phyloP scores from a whole-genome alignment of 2,888 invertebrate genomes.

The Tetropium fuscum region DNA sequence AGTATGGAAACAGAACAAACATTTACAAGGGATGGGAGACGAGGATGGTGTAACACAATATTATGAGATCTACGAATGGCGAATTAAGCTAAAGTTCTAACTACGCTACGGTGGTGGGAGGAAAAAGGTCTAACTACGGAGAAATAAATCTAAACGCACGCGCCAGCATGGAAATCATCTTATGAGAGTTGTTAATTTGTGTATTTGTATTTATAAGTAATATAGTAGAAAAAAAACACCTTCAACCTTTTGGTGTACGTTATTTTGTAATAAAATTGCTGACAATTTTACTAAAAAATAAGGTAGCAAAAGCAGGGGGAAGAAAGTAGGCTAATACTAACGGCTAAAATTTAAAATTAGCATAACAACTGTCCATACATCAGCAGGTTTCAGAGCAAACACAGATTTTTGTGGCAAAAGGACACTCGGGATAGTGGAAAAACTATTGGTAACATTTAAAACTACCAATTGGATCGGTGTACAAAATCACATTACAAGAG shows the following conservation, averaged over 20 bases:
- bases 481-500: too few species aligned
- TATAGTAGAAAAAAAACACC: slow-evolving; percentile 56
- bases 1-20: neutral
- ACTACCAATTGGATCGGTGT: too few species aligned
- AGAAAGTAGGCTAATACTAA: too few species aligned
- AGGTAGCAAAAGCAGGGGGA: slow-evolving; percentile 21
- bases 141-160: slow-evolving; percentile 58
- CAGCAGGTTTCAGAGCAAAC: too few species aligned
- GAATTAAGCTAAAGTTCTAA: slow-evolving; percentile 21
- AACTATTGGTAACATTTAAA: too few species aligned
- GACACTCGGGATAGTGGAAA: too few species aligned
- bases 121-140: slow-evolving; percentile 48
- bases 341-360: too few species aligned
- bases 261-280: slow-evolving; percentile 44
- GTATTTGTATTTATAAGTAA: slow-evolving; percentile 33
- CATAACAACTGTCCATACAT: too few species aligned
- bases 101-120: slow-evolving; percentile 33
- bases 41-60: slow-evolving; percentile 1
- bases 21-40: neutral
- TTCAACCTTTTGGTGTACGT: slow-evolving; percentile 62
- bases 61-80: slow-evolving; percentile 20
- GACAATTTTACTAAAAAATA: slow-evolving; percentile 38
- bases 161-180: slow-evolving; percentile 67
- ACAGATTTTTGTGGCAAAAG: too few species aligned
- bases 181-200: slow-evolving; percentile 37